Percentiles rank a stretch among this genome's conserved stretches.
phyloP scores from a whole-genome alignment of 2,888 invertebrate genomes.

The Hirtodrosophila alboralis region DNA sequence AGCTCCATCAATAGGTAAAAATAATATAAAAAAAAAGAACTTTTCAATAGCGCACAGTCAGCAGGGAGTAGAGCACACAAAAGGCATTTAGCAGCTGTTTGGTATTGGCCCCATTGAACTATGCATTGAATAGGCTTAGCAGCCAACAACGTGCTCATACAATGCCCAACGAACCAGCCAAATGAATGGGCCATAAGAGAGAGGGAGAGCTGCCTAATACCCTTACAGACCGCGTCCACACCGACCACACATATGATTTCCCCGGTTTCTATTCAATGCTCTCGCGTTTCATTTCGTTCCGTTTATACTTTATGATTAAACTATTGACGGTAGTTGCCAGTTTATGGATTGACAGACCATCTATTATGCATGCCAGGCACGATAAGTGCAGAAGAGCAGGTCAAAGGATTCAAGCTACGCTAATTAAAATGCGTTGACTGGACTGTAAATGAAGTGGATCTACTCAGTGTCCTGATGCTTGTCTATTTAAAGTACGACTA shows the following conservation, averaged over 20 bases:
- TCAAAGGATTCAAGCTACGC: conserved; percentile 54
- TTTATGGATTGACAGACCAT: conserved; percentile 58
- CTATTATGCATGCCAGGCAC: conserved; percentile 59
- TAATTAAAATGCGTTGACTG: conserved; percentile 66
- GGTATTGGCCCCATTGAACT: conserved; percentile 65
- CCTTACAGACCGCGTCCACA: conserved; percentile 2
- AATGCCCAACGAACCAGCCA: conserved; percentile 26
- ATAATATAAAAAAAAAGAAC: too few relatives aligned
- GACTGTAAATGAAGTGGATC: conserved; percentile 48
- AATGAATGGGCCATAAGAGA: conserved; percentile 48
- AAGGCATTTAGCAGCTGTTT: conserved; percentile 73
- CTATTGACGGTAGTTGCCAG: conserved; percentile 60
- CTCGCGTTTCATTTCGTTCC: too few relatives aligned
- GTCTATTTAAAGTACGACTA: conserved; percentile 39
- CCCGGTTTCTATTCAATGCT: conserved; percentile 42
- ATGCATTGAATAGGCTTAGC: conserved; percentile 60
- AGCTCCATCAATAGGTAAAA: conserved; percentile 59
- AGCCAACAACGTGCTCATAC: conserved; percentile 19
- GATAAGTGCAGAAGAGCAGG: conserved; percentile 10
- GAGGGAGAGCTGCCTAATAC: conserved; percentile 24
- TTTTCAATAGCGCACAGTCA: conserved; percentile 49
- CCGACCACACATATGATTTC: conserved; percentile 7
- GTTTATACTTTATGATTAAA: conserved; percentile 72
- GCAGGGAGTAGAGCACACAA: conserved; percentile 43
- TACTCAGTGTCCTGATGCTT: conserved; percentile 5